Conservation (phyloP, 2,888 invertebrate genomes). For the Andrena trimmerana region DNA sequence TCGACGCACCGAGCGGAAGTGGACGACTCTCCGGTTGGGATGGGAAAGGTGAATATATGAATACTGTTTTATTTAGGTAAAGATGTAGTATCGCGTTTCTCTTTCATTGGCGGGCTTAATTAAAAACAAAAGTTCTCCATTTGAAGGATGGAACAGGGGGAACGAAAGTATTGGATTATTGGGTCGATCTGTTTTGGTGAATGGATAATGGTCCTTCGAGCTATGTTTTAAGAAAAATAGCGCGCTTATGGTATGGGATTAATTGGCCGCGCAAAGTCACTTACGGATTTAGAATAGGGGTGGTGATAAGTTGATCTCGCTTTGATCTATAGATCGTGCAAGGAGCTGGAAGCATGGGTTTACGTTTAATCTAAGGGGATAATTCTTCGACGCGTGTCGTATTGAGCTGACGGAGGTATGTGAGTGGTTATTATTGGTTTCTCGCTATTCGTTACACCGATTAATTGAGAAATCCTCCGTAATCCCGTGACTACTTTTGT, state of each 20-base stretch:
- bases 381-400: slow-evolving; percentile 28
- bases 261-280: slow-evolving; percentile 1
- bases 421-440: slow-evolving; percentile 20
- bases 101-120: background rate
- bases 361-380: slow-evolving; percentile 40
- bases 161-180: no score
- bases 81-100: background rate
- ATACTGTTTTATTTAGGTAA: background rate
- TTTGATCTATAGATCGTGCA: slow-evolving; percentile 16
- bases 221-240: slow-evolving; percentile 36
- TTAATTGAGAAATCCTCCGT: slow-evolving; percentile 51
- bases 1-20: background rate
- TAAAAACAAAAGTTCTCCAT: no score
- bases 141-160: background rate
- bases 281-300: background rate
- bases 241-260: background rate
- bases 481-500: slow-evolving; percentile 58
- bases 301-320: background rate
- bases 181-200: no score
- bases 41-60: background rate
- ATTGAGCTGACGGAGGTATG: slow-evolving; percentile 61
- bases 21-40: background rate
- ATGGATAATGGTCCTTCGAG: background rate
- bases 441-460: slow-evolving; percentile 56
- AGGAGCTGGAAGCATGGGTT: slow-evolving; percentile 21